A percentile compares a stretch with the other conserved stretches of the same genome.
Evolutionary conservation across 1,140 invertebrate genomes (phyloP).

Genomic region (Tribolium madens): DNA sequence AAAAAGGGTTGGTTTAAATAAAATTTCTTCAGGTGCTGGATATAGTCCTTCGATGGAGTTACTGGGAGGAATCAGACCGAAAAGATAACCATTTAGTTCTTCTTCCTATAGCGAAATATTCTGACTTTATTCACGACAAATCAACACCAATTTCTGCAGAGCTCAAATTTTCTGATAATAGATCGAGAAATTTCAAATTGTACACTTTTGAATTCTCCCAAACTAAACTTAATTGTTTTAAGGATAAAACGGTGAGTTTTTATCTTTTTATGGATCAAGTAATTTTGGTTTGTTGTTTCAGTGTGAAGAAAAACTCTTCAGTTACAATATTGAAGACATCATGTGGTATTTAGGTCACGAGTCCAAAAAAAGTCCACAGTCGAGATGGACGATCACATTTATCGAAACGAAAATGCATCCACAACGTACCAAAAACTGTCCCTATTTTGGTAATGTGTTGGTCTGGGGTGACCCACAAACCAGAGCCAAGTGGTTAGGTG

Average conservation of each 20-base stretch:
- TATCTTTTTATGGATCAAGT: background rate
- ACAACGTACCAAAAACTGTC: slow-evolving; percentile 78
- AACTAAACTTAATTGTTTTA: slow-evolving; percentile 82
- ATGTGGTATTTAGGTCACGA: slow-evolving; percentile 87
- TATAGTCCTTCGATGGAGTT: slow-evolving; percentile 80
- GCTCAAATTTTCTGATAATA: slow-evolving; percentile 82
- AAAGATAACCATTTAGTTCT: slow-evolving; percentile 86
- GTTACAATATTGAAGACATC: slow-evolving; percentile 84
- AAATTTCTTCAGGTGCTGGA: slow-evolving; percentile 73
- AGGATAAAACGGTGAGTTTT: slow-evolving; percentile 79
- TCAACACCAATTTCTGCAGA: slow-evolving; percentile 75
- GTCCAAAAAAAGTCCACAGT: slow-evolving; percentile 81
- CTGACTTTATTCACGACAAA: slow-evolving; percentile 66
- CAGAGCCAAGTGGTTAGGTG: slow-evolving; percentile 80
- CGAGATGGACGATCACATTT: slow-evolving; percentile 83
- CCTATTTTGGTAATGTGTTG: slow-evolving; percentile 83
- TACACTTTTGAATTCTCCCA: slow-evolving; percentile 84
- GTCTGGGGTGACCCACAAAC: slow-evolving; percentile 79
- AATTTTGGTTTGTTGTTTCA: slow-evolving; percentile 61
- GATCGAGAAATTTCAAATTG: slow-evolving; percentile 80
- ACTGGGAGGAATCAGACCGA: slow-evolving; percentile 85
- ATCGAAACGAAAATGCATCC: slow-evolving; percentile 76
- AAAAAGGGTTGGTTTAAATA: background rate
- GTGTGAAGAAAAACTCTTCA: slow-evolving; percentile 74
- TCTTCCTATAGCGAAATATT: slow-evolving; percentile 68